These are phyloP conservation scores for Temnothorax rugatulus DNA, from an alignment of 2,888 invertebrate genomes.

Conservation along the genomic window DNA sequence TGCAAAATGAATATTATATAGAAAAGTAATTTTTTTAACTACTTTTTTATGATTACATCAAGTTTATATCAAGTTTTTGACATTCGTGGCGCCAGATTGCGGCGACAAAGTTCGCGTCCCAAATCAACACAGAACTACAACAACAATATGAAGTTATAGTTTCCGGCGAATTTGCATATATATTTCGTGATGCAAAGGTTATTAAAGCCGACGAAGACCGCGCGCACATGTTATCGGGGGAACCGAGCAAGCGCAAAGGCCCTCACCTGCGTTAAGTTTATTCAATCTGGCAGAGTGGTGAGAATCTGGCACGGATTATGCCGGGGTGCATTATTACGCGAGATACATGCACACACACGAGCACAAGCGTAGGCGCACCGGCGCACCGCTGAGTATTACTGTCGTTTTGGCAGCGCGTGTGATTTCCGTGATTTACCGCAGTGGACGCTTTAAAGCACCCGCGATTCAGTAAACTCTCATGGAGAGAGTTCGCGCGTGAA, in stretches of 20 bases:
- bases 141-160: slow-evolving; percentile 51
- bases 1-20: not conserved
- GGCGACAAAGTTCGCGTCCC: not conserved
- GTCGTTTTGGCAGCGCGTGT: slow-evolving; percentile 71
- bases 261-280: slow-evolving; percentile 34
- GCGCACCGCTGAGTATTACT: slow-evolving; percentile 68
- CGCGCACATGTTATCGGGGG: slow-evolving; percentile 39
- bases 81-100: not conserved
- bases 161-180: slow-evolving; percentile 31
- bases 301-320: slow-evolving; percentile 71
- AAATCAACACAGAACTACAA: not conserved
- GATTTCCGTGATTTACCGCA: slow-evolving; percentile 73
- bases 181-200: slow-evolving; percentile 26
- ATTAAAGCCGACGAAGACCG: slow-evolving; percentile 57
- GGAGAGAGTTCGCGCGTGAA: slow-evolving; percentile 7
- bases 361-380: slow-evolving; percentile 61
- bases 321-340: slow-evolving; percentile 70
- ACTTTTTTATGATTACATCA: not conserved
- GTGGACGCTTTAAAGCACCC: slow-evolving; percentile 56
- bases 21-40: not conserved
- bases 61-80: not conserved
- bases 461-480: slow-evolving; percentile 32
- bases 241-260: slow-evolving; percentile 50
- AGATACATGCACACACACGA: slow-evolving; percentile 59
- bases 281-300: slow-evolving; percentile 69